phyloP scores from a whole-genome alignment of 2,888 invertebrate species.

The Clistopyga incitator region DNA sequence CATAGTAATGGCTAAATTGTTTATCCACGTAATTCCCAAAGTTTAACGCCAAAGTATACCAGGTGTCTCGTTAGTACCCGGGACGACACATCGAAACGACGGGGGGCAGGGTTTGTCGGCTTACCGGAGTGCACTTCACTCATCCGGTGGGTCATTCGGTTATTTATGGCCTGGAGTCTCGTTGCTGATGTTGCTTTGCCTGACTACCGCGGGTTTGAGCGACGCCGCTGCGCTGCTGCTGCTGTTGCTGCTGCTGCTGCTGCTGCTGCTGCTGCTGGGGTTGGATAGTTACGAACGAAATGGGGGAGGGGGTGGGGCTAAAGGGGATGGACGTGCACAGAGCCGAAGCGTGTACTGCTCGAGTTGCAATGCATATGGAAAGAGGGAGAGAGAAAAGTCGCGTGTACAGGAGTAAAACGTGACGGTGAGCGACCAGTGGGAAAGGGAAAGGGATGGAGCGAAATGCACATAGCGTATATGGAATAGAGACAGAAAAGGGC shows the following conservation, averaged over 20 bases:
- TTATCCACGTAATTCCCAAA: background rate
- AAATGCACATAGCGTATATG: background rate
- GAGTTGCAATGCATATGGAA: slow-evolving; percentile 16
- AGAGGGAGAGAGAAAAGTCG: slow-evolving; percentile 44
- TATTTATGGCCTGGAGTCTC: slow-evolving; percentile 79
- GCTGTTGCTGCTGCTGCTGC: slow-evolving; percentile 50
- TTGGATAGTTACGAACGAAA: slow-evolving; percentile 59
- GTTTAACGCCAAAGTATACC: slow-evolving; percentile 9
- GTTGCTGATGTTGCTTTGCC: slow-evolving; percentile 61
- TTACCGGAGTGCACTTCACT: slow-evolving; percentile 67
- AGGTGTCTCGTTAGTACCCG: slow-evolving; percentile 39
- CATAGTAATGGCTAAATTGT: background rate
- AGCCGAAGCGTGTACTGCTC: background rate
- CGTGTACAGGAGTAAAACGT: slow-evolving; percentile 41
- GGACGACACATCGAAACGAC: slow-evolving; percentile 44
- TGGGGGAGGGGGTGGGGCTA: slow-evolving; percentile 47
- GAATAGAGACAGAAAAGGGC: slow-evolving; percentile 46
- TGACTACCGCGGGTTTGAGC: slow-evolving; percentile 68
- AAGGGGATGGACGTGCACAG: slow-evolving; percentile 50
- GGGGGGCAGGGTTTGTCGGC: background rate
- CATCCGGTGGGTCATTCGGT: slow-evolving; percentile 80
- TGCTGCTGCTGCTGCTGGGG: slow-evolving; percentile 44
- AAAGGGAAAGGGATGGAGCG: slow-evolving; percentile 50
- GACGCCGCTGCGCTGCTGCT: slow-evolving; percentile 43
- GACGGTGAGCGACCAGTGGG: slow-evolving; percentile 48